These are phyloP conservation scores for Theretra japonica DNA, from an alignment of 2,888 invertebrate genomes.

Conservation along the genomic window DNA sequence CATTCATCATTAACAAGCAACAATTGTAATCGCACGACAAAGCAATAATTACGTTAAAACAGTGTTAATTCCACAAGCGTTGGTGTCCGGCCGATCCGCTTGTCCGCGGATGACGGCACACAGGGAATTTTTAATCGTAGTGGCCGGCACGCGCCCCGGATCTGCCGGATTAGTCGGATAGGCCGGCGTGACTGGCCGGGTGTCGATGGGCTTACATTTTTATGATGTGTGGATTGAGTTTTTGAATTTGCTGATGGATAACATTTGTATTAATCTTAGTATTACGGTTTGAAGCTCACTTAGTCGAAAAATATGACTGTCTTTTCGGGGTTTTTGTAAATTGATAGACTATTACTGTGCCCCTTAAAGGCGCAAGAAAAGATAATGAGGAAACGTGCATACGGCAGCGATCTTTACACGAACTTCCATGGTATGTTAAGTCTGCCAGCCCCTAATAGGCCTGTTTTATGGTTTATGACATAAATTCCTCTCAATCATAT, in stretches of 20 bases:
- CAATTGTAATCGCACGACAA: background rate
- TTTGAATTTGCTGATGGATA: background rate
- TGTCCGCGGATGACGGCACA: constrained; percentile 3
- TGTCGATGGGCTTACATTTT: constrained; percentile 9
- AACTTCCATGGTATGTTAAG: no score
- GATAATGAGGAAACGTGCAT: no score
- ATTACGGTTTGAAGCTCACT: no score
- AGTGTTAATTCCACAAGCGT: constrained; percentile 1
- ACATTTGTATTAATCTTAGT: no score
- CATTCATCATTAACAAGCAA: background rate
- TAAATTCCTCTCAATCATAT: no score
- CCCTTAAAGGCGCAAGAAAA: no score
- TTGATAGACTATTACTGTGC: no score
- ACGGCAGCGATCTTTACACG: no score
- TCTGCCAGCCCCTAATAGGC: no score
- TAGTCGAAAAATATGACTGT: no score
- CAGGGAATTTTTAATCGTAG: constrained; percentile 28
- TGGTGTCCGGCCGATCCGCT: background rate
- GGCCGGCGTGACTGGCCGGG: background rate
- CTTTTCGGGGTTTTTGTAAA: no score
- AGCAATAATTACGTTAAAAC: constrained; percentile 25
- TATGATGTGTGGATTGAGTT: background rate
- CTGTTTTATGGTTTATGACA: no score
- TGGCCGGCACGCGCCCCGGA: constrained; percentile 11
- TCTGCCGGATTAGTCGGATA: constrained; percentile 22